phyloP scores from a whole-genome alignment of 1,140 invertebrate genomes.

The Bilobella aurantiaca region DNA sequence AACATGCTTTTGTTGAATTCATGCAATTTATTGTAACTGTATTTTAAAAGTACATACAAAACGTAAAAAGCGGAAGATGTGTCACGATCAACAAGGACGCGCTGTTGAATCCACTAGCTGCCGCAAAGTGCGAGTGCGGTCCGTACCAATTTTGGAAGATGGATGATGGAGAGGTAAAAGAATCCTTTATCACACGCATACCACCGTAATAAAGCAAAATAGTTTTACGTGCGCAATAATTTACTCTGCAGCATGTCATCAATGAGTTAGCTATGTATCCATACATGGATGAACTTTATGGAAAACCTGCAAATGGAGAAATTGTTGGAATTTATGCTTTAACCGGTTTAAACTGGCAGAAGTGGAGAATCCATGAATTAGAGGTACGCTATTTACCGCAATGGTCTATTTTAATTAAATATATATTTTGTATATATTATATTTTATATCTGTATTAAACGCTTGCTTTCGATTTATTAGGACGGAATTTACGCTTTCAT shows the following conservation, averaged over 20 bases:
- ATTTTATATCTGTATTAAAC: background rate
- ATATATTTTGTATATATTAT: too few relatives aligned
- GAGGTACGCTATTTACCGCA: background rate
- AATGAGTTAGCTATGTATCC: background rate
- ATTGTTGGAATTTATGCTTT: constrained; percentile 8
- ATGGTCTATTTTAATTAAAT: background rate
- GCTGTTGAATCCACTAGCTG: background rate
- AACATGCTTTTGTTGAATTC: background rate
- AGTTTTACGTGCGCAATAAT: background rate
- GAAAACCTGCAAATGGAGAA: constrained; percentile 1
- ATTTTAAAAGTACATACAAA: constrained; percentile 11
- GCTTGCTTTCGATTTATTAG: background rate
- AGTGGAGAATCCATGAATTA: constrained; percentile 1
- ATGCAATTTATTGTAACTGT: background rate
- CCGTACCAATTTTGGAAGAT: constrained; percentile 8
- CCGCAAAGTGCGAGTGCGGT: background rate
- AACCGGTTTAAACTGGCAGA: constrained; percentile 2
- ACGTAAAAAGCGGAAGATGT: constrained; percentile 9
- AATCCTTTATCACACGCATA: background rate
- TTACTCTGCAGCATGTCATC: constrained; percentile 3
- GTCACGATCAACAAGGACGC: constrained; percentile 2
- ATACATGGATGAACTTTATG: constrained; percentile 8
- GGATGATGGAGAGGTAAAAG: constrained; percentile 9
- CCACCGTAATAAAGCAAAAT: too few relatives aligned
- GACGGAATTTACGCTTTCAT: background rate